Evolutionary conservation across 2,888 invertebrate species (phyloP), one percentile per base, ranked within the genome.

Genomic region (Bellardia pandia): DNA sequence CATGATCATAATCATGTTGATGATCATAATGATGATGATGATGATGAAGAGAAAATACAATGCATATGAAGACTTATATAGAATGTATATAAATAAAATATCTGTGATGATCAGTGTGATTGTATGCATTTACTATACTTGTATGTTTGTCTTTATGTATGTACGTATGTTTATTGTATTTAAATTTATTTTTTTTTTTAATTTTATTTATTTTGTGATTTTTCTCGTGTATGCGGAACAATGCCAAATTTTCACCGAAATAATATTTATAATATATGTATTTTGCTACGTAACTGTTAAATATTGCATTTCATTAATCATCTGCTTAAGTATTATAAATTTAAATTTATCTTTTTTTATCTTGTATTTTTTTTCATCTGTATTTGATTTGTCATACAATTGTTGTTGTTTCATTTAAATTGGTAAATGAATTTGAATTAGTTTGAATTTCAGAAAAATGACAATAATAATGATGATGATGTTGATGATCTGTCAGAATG

Each of bases 171-270:
- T 68, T 66, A 30, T 77, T 68, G 68, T 62, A 60, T 62, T 79
- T 62, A 68, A 66, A 62, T 85, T 78, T 23, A 60, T 82, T 75
- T 51, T 33, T 69, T 51, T 0, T 58, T 16, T 56, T 56, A 23
- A 9, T 56, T 53, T 30, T 64, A 9, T 40, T 75, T 53, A 45
- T 66, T 75, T 81, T 68, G 56, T 64, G 45, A 37, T 62, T 69
- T 69, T 62, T 81, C 69, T 76, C 68, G 23, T 83, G 77, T 81
- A 78, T 78, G 78, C 85, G 87, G 85, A 87, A 87, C 85, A 87
- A 87, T 82, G 87, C 85, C 87, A 87, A 87, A 75, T 81, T 87
- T 87, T 85, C 69, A 87, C 74, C 53, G 68, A 84, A 56, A 78
- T 84, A 72, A 83, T 84, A 77, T 83, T 83, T 83, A 77, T 83